phyloP scores from a whole-genome alignment of 2,888 invertebrate species.

The Rhagophthalmus giganteus region DNA sequence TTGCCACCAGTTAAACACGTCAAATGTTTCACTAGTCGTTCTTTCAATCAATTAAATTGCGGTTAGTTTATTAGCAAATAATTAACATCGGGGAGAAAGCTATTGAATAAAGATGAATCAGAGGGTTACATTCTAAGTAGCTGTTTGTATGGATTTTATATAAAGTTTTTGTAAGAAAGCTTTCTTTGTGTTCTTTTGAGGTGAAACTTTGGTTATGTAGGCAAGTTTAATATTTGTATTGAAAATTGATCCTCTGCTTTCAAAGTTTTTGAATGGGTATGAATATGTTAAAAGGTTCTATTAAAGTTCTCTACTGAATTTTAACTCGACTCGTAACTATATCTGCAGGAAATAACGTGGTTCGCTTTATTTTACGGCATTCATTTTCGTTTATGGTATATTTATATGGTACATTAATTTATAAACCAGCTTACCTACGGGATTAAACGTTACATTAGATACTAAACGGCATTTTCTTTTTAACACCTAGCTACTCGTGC shows the following conservation, averaged over 20 bases:
- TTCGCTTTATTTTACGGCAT: neutral
- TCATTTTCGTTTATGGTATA: too few relatives aligned
- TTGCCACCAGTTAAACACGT: slow-evolving; percentile 50
- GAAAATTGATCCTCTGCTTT: slow-evolving; percentile 40
- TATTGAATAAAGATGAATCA: neutral
- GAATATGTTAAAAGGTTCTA: slow-evolving; percentile 41
- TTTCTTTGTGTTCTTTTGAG: slow-evolving; percentile 25
- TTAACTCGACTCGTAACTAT: slow-evolving; percentile 15
- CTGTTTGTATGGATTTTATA: slow-evolving; percentile 25
- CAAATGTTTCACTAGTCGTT: slow-evolving; percentile 38
- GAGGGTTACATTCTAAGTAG: slow-evolving; percentile 14
- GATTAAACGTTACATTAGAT: too few relatives aligned
- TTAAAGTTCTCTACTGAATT: slow-evolving; percentile 32
- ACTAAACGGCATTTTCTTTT: too few relatives aligned
- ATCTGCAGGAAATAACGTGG: neutral
- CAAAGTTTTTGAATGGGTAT: slow-evolving; percentile 38
- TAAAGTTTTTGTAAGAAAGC: slow-evolving; percentile 25
- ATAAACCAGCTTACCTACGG: too few relatives aligned
- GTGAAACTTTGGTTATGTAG: slow-evolving; percentile 33
- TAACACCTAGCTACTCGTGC: slow-evolving; percentile 10
- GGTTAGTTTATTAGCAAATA: too few relatives aligned
- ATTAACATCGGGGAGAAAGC: too few relatives aligned
- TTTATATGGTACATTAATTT: too few relatives aligned
- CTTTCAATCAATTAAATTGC: slow-evolving; percentile 9
- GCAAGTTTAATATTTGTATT: slow-evolving; percentile 42